These are phyloP conservation scores for Ateles fusciceps DNA, from an alignment of 2,797 vertebrate genomes.

Conservation along the genomic window DNA sequence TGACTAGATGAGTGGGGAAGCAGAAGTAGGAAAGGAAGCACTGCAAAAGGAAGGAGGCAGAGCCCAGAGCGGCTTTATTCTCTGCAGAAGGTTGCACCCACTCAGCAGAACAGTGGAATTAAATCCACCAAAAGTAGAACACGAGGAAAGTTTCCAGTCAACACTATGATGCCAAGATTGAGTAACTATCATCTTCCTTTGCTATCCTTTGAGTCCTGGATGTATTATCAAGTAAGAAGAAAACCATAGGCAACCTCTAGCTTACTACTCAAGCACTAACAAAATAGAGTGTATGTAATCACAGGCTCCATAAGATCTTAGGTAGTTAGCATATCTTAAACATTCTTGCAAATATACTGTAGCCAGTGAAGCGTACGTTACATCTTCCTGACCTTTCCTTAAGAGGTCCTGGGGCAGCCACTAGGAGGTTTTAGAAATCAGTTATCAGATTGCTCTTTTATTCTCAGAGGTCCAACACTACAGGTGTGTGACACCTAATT, in stretches of 20 bases:
- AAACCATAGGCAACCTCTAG: not conserved
- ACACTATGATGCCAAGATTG: not conserved
- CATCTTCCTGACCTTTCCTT: not conserved
- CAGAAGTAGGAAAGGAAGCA: not conserved
- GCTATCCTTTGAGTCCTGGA: not conserved
- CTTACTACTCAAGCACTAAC: not conserved
- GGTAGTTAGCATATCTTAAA: not conserved
- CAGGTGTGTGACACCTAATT: not conserved
- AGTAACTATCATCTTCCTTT: not conserved
- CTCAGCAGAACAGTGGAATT: not conserved
- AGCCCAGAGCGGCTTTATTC: not conserved
- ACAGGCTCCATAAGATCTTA: not conserved
- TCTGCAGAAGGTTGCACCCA: not conserved
- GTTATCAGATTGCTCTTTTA: not conserved
- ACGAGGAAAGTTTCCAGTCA: not conserved
- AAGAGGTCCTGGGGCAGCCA: not conserved
- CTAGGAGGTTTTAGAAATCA: not conserved
- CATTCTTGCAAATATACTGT: not conserved
- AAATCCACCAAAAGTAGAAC: not conserved
- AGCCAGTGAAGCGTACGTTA: not conserved
- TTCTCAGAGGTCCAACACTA: not conserved
- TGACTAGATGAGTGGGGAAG: not conserved
- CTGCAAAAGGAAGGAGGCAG: not conserved
- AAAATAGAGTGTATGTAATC: not conserved
- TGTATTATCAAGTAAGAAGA: not conserved